Base-by-base conservation (phyloP, 2,888 invertebrate species). In the Dichetophora obliterata region DNA sequence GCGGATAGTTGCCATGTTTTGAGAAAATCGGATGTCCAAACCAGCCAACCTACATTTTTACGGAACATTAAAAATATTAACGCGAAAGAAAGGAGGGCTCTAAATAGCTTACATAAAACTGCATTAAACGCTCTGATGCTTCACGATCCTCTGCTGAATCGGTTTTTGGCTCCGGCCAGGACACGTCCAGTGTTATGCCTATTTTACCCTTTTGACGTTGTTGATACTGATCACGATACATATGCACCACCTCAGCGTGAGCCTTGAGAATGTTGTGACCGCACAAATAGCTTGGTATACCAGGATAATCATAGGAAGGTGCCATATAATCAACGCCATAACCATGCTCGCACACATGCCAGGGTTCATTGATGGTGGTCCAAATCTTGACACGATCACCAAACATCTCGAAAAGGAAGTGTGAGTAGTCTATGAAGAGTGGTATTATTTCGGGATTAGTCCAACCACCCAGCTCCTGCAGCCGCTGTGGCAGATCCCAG, bases 301-400 rank as follows among this genome's bases (percentile, higher is more conserved):
- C 93, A 1, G 92, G 92, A 19, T 91, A 91, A 82, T 92, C 91
- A 78, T 92, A 86, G 0, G 91, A 90, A 0, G 92, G 92, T 0
- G 92, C 92, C 87, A 92, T 89, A 82, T 91, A 92, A 50, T 91
- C 91, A 31, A 91, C 91, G 2, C 92, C 92, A 77, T 88, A 90
- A 24, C 87, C 86, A 74, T 89, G 89, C 71, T 89, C 90, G 68
- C 90, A 90, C 59, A 90, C 84, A 80, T 89, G 88, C 90, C 90
- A 89, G 2, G 95, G 95, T 85, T 95, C 95, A 85, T 95, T 95
- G 81, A 95, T 92, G 0, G 95, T 95, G 14, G 94, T 92, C 95
- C 95, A 95, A 78, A 91, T 90, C 86, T 92, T 92, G 6, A 94
- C 92, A 84, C 92, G 91, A 81, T 91, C 91, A 0, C 92, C 93